Evolutionary conservation across 1,140 invertebrate species (phyloP), one percentile per base, ranked within the genome.

Genomic region (Formica selysi): DNA sequence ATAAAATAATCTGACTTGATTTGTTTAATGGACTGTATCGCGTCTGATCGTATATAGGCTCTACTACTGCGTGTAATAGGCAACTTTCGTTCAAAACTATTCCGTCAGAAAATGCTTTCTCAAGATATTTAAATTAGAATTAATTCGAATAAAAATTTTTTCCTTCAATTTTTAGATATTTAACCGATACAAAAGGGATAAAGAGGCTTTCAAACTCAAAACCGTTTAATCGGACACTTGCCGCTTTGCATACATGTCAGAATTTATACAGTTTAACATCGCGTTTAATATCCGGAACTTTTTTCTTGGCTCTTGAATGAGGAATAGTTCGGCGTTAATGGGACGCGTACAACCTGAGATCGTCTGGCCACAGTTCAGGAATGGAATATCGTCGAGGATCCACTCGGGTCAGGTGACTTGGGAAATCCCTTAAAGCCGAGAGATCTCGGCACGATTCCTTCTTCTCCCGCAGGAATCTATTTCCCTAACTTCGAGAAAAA

Each of bases 341-440:
- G 61, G 57, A 78, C 78, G 67, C 61, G 62, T 61, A 62, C 38
- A 62, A 57, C 26, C 59, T 36, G 70, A 86, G 61, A 81, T 74
- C 51, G 13, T 67, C 48, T 22, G 11, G 48, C 16, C 48, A 41
- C 22, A 41, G 29, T 44, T 62, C 65, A 16, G 44, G 29, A 59
- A 59, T 36, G 32, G 57, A 78, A 85, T n/a, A 67, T 83, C 73
- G 36, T 57, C 22, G 6, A 61, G 70, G 65, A 86, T 78, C 73
- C 76, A 87, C 81, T 83, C 70, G 73, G 85, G 78, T 87, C 85
- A 87, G 44, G 54, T 54, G 67, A 62, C 85, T 76, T 70, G 87
- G 78, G 73, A 90, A 79, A 90, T 90, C 85, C 85, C 89, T 87
- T 89, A 89, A 89, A 90, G 88, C 85, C 70, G 85, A 89, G 67